phyloP scores from a whole-genome alignment of 2,888 invertebrate species.

The Argyra leucocephala region DNA sequence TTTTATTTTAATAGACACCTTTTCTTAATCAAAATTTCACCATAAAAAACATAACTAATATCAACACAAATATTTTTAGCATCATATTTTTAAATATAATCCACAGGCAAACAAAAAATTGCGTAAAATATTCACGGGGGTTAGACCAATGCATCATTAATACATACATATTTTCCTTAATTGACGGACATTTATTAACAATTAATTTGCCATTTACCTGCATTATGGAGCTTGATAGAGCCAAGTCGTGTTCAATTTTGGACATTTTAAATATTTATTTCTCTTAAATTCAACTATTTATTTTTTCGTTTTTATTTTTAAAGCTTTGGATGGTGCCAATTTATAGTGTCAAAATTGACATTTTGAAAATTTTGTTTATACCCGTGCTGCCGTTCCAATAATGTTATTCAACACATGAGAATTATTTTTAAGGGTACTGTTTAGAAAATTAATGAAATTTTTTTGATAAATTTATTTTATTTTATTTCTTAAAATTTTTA shows the following conservation, averaged over 20 bases:
- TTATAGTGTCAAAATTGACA: background rate
- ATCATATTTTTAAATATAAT: background rate
- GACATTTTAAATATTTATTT: slow-evolving; percentile 44
- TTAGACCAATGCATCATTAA: slow-evolving; percentile 4
- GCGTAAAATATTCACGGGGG: slow-evolving; percentile 7
- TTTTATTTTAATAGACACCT: background rate
- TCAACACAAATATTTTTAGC: background rate
- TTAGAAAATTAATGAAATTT: background rate
- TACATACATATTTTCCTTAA: background rate
- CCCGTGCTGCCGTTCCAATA: background rate
- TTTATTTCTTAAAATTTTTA: too few species aligned
- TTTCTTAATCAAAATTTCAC: background rate
- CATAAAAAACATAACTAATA: background rate
- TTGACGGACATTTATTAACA: background rate
- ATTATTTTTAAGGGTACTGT: background rate
- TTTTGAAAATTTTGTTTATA: background rate
- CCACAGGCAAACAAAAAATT: background rate
- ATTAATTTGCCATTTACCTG: slow-evolving; percentile 54
- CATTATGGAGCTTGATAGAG: slow-evolving; percentile 74
- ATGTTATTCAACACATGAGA: background rate
- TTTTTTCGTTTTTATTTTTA: slow-evolving; percentile 6
- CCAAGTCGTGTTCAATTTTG: slow-evolving; percentile 63
- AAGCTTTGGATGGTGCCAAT: slow-evolving; percentile 3
- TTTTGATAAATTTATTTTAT: too few species aligned
- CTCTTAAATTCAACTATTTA: background rate